Conservation (phyloP, 2,113 vertebrate species). For the Cairina moschata region DNA sequence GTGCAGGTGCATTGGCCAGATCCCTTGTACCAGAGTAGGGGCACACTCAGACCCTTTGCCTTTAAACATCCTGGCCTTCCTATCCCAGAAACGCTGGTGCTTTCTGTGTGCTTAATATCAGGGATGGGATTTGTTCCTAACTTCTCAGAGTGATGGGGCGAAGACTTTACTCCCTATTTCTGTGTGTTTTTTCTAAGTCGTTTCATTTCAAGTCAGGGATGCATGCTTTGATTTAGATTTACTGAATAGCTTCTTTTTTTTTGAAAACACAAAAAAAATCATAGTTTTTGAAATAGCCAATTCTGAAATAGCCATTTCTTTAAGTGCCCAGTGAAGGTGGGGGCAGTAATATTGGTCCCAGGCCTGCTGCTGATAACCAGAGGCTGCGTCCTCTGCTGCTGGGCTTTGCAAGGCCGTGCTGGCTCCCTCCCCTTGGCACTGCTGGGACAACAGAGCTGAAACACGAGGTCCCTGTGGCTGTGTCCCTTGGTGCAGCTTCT, state of each 20-base stretch:
- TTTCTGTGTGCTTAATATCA: too few species aligned
- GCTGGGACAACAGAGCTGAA: not conserved
- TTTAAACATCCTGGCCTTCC: not conserved
- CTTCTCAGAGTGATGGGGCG: not conserved
- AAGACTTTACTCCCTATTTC: not conserved
- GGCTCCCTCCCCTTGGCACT: not conserved
- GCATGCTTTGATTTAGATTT: accelerated
- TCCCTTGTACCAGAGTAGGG: not conserved
- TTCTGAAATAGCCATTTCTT: not conserved
- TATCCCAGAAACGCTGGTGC: too few species aligned
- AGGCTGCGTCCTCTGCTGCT: not conserved
- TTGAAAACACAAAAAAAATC: not conserved
- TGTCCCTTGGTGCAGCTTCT: not conserved
- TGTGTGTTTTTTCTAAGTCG: not conserved
- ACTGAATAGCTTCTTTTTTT: not conserved
- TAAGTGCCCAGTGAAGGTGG: not conserved
- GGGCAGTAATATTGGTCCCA: too few species aligned
- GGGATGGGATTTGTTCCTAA: not conserved
- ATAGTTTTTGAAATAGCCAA: not conserved
- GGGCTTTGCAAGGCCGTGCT: not conserved
- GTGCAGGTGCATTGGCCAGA: accelerated
- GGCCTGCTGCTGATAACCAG: accelerated
- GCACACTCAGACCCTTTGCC: not conserved
- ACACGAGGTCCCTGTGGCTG: not conserved
- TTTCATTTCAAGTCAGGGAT: not conserved